Conservation (phyloP, 1,140 invertebrate species). For the Leptinotarsa lineolata region DNA sequence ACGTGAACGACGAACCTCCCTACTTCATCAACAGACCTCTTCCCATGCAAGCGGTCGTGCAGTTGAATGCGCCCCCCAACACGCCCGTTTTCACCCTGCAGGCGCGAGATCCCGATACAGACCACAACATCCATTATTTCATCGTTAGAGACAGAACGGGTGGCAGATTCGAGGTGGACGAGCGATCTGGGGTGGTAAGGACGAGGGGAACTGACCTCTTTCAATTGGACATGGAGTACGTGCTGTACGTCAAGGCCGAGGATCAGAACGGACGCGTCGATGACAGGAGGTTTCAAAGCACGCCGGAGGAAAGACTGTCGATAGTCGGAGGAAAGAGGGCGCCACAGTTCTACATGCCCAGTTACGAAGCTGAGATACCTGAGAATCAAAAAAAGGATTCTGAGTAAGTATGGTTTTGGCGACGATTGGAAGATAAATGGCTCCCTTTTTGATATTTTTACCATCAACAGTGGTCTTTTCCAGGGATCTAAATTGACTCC, state of each 20-base stretch:
- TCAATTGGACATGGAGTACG: constrained; percentile 94
- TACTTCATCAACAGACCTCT: constrained; percentile 94
- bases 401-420: constrained; percentile 72
- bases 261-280: constrained; percentile 91
- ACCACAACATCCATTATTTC: constrained; percentile 95
- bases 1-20: constrained; percentile 94
- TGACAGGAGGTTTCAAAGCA: constrained; percentile 86
- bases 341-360: constrained; percentile 92
- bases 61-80: constrained; percentile 90
- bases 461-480: no score
- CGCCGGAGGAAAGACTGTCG: constrained; percentile 86
- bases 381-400: constrained; percentile 96
- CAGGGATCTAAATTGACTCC: no score
- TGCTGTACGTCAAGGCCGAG: constrained; percentile 93
- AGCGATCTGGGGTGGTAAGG: constrained; percentile 86
- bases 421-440: no score
- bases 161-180: constrained; percentile 50
- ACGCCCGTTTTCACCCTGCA: constrained; percentile 95
- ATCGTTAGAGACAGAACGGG: constrained; percentile 87
- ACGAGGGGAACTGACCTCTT: constrained; percentile 89
- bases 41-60: constrained; percentile 95
- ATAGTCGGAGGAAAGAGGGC: constrained; percentile 92
- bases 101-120: constrained; percentile 91
- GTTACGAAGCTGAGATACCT: constrained; percentile 91
- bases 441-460: no score